phyloP scores from a whole-genome alignment of 2,113 vertebrate genomes.

The Dinomys branickii region DNA sequence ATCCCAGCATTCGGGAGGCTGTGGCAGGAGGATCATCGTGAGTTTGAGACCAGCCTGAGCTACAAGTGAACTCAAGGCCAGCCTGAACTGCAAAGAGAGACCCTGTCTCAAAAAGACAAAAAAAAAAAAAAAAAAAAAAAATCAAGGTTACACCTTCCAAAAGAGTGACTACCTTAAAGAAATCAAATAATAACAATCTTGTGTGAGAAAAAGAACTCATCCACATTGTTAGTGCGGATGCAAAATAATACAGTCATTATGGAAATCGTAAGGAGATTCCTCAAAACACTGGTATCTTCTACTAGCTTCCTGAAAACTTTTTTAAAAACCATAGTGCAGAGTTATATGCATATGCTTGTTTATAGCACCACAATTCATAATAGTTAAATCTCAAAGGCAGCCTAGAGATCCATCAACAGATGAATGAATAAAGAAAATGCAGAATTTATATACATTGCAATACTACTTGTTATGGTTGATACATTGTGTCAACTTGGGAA shows the following conservation, averaged over 20 bases:
- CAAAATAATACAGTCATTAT: background rate
- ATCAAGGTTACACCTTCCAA: background rate
- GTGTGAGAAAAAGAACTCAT: background rate
- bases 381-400: background rate
- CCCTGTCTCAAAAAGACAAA: too few relatives aligned
- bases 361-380: background rate
- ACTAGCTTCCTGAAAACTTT: background rate
- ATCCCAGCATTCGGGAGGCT: too few relatives aligned
- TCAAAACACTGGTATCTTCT: background rate
- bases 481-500: too few relatives aligned
- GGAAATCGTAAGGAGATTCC: background rate
- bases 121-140: too few relatives aligned
- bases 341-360: background rate
- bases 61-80: too few relatives aligned
- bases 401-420: background rate
- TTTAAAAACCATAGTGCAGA: background rate
- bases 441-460: background rate
- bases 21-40: too few relatives aligned
- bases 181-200: background rate
- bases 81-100: too few relatives aligned
- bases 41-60: too few relatives aligned
- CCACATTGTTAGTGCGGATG: background rate
- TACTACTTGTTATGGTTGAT: too few relatives aligned
- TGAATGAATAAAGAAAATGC: background rate
- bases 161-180: background rate